Evolutionary conservation across 2,888 invertebrate species (phyloP).

Genomic region (Cheilosia impressa): DNA sequence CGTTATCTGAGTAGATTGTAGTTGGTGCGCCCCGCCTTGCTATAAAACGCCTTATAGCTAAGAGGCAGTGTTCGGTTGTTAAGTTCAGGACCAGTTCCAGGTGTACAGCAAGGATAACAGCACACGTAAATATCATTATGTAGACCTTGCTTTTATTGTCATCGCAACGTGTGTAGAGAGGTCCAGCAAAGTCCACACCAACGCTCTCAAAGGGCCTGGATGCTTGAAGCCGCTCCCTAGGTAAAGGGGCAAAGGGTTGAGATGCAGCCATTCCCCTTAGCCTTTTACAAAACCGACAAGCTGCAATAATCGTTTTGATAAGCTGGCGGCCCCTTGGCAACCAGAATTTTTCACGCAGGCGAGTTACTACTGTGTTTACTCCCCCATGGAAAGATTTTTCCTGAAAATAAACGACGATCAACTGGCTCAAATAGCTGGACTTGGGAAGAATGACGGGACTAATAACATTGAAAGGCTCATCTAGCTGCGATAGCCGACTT

Average conservation of each 20-base stretch:
- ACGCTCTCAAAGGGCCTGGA: not conserved
- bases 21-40: too few species aligned
- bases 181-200: not conserved
- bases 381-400: not conserved
- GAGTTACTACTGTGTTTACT: not conserved
- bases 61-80: too few species aligned
- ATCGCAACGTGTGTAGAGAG: too few species aligned
- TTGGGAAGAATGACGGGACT: not conserved
- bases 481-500: not conserved
- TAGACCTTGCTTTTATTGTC: too few species aligned
- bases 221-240: not conserved
- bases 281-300: too few species aligned
- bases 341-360: conserved; percentile 6
- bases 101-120: too few species aligned
- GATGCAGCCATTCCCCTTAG: not conserved
- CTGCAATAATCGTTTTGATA: not conserved
- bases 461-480: conserved; percentile 9
- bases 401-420: conserved; percentile 2
- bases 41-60: too few species aligned
- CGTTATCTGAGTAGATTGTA: too few species aligned
- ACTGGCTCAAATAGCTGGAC: conserved; percentile 10
- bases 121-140: too few species aligned
- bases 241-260: conserved; percentile 8
- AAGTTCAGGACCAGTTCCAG: too few species aligned
- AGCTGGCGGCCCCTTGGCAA: not conserved